Base-by-base conservation (phyloP, 1,140 invertebrate species). In the Hyles euphorbiae region DNA sequence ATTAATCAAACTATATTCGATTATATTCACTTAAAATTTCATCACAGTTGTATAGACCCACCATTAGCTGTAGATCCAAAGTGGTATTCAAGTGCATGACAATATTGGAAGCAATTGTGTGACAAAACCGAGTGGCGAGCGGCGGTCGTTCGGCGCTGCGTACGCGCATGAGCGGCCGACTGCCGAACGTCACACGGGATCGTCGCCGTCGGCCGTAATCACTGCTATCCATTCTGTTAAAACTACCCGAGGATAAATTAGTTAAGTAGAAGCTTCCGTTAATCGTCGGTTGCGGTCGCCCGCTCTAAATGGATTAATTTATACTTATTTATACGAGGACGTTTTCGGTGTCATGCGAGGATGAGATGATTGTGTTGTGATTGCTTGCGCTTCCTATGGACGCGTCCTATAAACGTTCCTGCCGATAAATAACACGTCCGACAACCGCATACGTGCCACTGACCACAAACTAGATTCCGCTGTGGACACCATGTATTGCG, bases 211-310 rank as follows among this genome's bases (percentile, higher is more conserved):
- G 68, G 53, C 73, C 76, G 83, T 88, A 90, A 89, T 90, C 88
- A 89, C 84, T 75, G 87, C 83, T 88, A 88, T 89, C 83, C 88
- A 89, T 89, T 88, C 86, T 83, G 85, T 89, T 89, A 88, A 90
- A 90, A 89, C 85, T 82, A 89, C 85, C 84, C 82, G 78, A 76
- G 85, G 74, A 83, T 90, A 90, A 90, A 89, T 90, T 89, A 89
- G 82, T 90, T 90, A 90, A 90, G 87, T 89, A 90, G 89, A 88
- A 80, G 81, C 83, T 89, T 90, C 89, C 89, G 89, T 83, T 90
- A 90, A 90, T 90, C 88, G 87, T 81, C 85, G 78, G 79, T 78
- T 81, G 72, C 67, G 77, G 77, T 76, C 81, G 84, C 65, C 68
- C 79, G 76, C 62, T 85, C 79, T 88, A 88, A 88, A 88, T 88